Conservation (phyloP, 1,140 invertebrate species). For the Pogonomyrmex barbatus region DNA sequence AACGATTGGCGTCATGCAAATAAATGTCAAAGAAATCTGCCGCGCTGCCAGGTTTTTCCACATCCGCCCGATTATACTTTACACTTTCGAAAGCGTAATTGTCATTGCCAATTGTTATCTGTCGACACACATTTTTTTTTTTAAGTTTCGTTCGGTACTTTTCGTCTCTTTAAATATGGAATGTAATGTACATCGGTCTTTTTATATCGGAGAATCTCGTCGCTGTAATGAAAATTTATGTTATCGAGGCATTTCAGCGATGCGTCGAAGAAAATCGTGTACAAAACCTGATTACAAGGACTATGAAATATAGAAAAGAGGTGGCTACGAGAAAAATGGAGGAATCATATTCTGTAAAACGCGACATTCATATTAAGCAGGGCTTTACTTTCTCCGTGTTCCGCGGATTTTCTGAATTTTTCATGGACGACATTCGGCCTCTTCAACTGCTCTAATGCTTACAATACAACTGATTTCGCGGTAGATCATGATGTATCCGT, state of each 20-base stretch:
- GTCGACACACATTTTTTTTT: neutral
- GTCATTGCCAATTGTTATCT: neutral
- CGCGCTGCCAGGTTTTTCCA: neutral
- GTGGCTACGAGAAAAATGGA: neutral
- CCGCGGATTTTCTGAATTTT: constrained; percentile 12
- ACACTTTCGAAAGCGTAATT: neutral
- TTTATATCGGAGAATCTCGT: constrained; percentile 21
- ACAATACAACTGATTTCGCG: constrained; percentile 12
- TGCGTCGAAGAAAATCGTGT: neutral
- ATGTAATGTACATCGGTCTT: constrained; percentile 17
- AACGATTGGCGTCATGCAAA: neutral
- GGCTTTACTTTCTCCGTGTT: neutral
- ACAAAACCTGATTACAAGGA: neutral
- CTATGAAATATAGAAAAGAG: neutral
- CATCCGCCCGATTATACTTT: neutral
- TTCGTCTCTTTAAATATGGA: neutral
- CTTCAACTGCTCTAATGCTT: neutral
- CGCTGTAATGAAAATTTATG: constrained; percentile 14
- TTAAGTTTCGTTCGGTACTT: neutral
- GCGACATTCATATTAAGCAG: constrained; percentile 6
- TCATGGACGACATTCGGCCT: neutral
- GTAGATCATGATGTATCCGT: neutral
- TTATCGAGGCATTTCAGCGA: neutral
- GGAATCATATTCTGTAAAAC: constrained; percentile 5
- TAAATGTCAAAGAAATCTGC: neutral